phyloP scores from a whole-genome alignment of 2,888 invertebrate genomes.

The Cheilosia scutellata region DNA sequence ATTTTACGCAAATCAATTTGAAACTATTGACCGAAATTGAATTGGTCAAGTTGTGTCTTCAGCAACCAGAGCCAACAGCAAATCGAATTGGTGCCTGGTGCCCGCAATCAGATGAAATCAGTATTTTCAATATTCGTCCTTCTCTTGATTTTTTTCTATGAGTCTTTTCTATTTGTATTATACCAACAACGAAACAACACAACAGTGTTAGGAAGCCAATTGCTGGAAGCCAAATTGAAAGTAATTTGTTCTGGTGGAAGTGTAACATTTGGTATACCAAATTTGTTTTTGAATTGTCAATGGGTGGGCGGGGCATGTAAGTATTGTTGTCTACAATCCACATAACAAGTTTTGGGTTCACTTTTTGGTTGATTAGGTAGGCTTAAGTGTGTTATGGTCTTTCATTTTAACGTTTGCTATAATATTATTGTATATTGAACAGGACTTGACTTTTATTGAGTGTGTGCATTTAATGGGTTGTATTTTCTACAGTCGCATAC shows the following conservation, averaged over 20 bases:
- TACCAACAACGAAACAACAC: conserved; percentile 23
- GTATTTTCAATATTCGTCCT: conserved; percentile 66
- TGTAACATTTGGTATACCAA: conserved; percentile 45
- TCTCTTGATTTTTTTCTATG: neutral
- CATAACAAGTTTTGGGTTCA: conserved; percentile 27
- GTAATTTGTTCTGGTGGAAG: conserved; percentile 49
- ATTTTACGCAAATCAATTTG: conserved; percentile 71
- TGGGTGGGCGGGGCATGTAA: conserved; percentile 2
- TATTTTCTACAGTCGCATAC: too few species aligned
- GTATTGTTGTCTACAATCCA: conserved; percentile 27
- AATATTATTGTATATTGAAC: conserved; percentile 3
- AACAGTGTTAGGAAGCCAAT: conserved; percentile 60
- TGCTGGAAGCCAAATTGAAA: conserved; percentile 63
- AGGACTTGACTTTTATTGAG: neutral
- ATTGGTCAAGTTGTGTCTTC: conserved; percentile 63
- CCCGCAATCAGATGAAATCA: conserved; percentile 60
- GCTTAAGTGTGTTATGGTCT: conserved; percentile 12
- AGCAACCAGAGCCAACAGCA: conserved; percentile 44
- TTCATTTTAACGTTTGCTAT: neutral
- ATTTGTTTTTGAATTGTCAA: conserved; percentile 42
- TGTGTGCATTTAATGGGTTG: neutral
- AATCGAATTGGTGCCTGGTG: conserved; percentile 59
- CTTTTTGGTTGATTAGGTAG: conserved; percentile 18
- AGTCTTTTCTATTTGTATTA: conserved; percentile 21
- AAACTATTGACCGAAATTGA: conserved; percentile 72